Evolutionary conservation across 2,797 vertebrate species (phyloP), one percentile per base, ranked within the genome.

Genomic region (Manis pentadactyla): DNA sequence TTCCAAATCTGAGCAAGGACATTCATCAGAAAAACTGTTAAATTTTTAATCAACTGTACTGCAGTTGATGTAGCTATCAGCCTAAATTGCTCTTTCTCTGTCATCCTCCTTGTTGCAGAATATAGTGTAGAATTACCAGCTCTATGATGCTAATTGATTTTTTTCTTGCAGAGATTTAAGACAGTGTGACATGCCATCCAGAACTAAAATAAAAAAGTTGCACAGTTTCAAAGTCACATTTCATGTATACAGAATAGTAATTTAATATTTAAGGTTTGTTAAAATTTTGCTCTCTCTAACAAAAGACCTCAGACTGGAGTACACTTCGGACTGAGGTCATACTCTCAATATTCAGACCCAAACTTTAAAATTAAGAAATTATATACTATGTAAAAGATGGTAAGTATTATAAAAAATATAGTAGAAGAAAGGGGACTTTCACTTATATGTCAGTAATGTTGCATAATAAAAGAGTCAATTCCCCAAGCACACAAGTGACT

Each of bases 1-100:
- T 98, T 98, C 97, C 96, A 98, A 98, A 98, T 98, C 97, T 94
- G 93, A 98, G 98, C 96, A 97, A 98, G 98, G 98, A 98, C 98
- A 98, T 99, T 98, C 98, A 98, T 98, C 98, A 99, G 96, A 95
- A 98, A 97, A 98, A 97, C 97, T 98, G 97, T 98, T 99, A 97
- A 98, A 98, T 98, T 99, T 98, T 99, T 99, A 98, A 99, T 99
- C 97, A 98, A 95, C 97, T 98, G 96, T 97, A 90, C 97, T 96
- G 96, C 42, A 49, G 97, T 96, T 98, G 98, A 98, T 98, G 97
- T 97, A 98, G 97, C 97, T 98, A 98, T 98, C 97, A 94, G 96
- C 98, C 90, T 97, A 98, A 98, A 99, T 98, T 98, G 97, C 91
- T 95, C 96, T 98, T 96, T 98, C 97, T 97, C 92, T 92, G 61